Evolutionary conservation across 30 jellyfish, hydroid and myxozoan species (phyloP), one percentile per base, ranked within the genome.

Genomic region (Rhopilema esculentum): DNA sequence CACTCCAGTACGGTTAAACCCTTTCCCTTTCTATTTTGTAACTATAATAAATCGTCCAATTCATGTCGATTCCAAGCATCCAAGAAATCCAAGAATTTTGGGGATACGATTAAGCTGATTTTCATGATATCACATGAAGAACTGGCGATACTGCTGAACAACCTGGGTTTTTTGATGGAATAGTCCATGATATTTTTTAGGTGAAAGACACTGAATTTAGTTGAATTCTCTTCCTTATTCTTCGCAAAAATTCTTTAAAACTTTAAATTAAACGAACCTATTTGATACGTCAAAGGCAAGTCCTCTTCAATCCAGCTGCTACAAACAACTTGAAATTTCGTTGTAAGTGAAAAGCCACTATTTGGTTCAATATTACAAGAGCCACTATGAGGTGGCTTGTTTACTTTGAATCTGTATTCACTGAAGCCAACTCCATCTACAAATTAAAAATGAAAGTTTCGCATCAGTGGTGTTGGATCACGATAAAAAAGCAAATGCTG

Each of bases 221-320:
- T 40, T 40, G 57, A 2, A 2, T 40, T 12, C 6, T 40, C 12
- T 40, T 40, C 57, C 57, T 40, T 40, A 40, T 40, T 40, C 57
- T 40, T 40, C 12, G 57, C 6, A 6, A 40, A 40, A 40, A 6
- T 6, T 40, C 57, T 40, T 12, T 63, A 63, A 20, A 63, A 20
- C 72, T 1, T 83, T 4, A 4, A 40, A 33, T 1, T 4, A 4
- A 20, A 0, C 85, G 1, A 83, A 93, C 98, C 97, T 24, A 88
- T 82, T 30, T 71, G 83, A 50, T 93, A 93, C 12, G 80, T 20
- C 73, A 93, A 64, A 4, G 98, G 97, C 78, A 64, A 53, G 75
- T 93, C 98, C 68, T 89, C 97, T 72, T 93, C 98, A 30, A 63
- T 19, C 98, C 98, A 93, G 68, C 79, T 57, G 9, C 75, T 85